These are phyloP conservation scores for Drosophila burlai DNA, from an alignment of 1,140 invertebrate species.

Conservation along the genomic window DNA sequence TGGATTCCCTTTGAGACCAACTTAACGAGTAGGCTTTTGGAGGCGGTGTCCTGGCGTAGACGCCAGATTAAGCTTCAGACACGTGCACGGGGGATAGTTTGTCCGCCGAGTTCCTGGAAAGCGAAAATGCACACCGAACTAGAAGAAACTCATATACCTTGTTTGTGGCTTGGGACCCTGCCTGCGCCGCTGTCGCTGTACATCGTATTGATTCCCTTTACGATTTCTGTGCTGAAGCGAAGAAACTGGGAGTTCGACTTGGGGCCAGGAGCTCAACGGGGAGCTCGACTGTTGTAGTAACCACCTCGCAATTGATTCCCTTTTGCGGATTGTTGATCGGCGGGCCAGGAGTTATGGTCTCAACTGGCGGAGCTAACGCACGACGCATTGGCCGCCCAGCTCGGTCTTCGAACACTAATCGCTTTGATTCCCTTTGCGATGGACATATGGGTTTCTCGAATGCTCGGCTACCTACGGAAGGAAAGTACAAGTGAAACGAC, in stretches of 20 bases:
- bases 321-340: slow-evolving; percentile 76
- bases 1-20: slow-evolving; percentile 82
- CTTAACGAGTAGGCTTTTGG: slow-evolving; percentile 26
- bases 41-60: not conserved
- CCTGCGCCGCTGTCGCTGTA: slow-evolving; percentile 66
- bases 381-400: slow-evolving; percentile 54
- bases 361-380: slow-evolving; percentile 70
- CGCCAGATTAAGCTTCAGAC: slow-evolving; percentile 16
- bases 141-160: slow-evolving; percentile 30
- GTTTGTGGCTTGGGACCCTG: slow-evolving; percentile 44
- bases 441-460: slow-evolving; percentile 47
- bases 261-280: slow-evolving; percentile 30
- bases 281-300: slow-evolving; percentile 68
- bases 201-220: slow-evolving; percentile 77
- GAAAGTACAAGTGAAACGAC: slow-evolving; percentile 42
- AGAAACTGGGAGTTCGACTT: slow-evolving; percentile 37
- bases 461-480: slow-evolving; percentile 59
- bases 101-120: slow-evolving; percentile 24
- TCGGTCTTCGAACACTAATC: slow-evolving; percentile 78
- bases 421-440: slow-evolving; percentile 83
- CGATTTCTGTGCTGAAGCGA: slow-evolving; percentile 48
- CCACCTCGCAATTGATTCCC: slow-evolving; percentile 80
- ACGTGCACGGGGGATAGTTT: slow-evolving; percentile 3
- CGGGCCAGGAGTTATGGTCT: slow-evolving; percentile 76
- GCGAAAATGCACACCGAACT: slow-evolving; percentile 28